Conservation (phyloP, 2,888 invertebrate species). For the Melanargia galathea region DNA sequence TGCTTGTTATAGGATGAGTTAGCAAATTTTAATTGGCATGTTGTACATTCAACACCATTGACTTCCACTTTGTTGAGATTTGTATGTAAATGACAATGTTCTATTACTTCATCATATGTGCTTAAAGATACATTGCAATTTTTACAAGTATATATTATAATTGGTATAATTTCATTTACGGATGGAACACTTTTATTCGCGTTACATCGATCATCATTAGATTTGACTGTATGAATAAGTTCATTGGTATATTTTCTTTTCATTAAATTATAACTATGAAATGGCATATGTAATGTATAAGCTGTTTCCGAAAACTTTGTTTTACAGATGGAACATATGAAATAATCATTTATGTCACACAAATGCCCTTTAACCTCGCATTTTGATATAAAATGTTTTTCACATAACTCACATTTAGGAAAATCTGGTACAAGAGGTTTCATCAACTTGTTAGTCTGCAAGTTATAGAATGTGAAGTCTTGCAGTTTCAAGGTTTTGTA, state of each 20-base stretch:
- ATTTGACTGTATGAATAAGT: neutral
- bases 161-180: conserved; percentile 5
- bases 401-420: conserved; percentile 58
- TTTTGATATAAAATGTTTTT: conserved; percentile 56
- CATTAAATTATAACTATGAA: conserved; percentile 55
- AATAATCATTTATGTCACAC: conserved; percentile 51
- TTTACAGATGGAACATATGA: conserved; percentile 56
- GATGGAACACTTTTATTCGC: neutral
- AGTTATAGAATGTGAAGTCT: conserved; percentile 58
- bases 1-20: conserved; percentile 47
- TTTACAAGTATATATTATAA: conserved; percentile 54
- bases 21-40: conserved; percentile 52
- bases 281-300: conserved; percentile 60
- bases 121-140: conserved; percentile 54
- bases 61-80: conserved; percentile 38
- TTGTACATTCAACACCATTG: conserved; percentile 44
- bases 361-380: conserved; percentile 48
- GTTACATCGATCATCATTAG: neutral
- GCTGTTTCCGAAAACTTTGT: conserved; percentile 55
- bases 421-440: conserved; percentile 60
- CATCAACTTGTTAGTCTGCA: conserved; percentile 51
- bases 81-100: conserved; percentile 65
- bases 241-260: conserved; percentile 17
- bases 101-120: conserved; percentile 60
- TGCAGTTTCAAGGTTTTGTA: conserved; percentile 51